These are phyloP conservation scores for Cydia fagiglandana DNA, from an alignment of 1,140 invertebrate genomes.

Conservation along the genomic window DNA sequence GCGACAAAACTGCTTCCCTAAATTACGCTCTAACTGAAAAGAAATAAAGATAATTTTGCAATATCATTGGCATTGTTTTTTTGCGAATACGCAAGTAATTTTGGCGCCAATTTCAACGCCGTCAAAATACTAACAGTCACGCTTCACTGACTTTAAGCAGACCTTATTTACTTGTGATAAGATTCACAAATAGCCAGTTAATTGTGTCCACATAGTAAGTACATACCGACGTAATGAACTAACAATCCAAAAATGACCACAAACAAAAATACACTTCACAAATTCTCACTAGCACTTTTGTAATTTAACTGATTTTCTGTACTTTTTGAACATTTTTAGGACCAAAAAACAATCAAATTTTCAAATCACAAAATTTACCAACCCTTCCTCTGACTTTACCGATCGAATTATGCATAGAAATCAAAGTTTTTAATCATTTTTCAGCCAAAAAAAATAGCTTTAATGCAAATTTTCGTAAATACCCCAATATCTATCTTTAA, in stretches of 20 bases:
- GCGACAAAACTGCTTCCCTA: background rate
- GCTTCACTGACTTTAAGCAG: background rate
- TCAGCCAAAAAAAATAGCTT: too few relatives aligned
- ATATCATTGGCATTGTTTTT: background rate
- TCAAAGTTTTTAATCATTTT: too few relatives aligned
- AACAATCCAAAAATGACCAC: conserved; percentile 29
- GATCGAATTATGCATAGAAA: too few relatives aligned
- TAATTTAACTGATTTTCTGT: too few relatives aligned
- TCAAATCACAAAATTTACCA: too few relatives aligned
- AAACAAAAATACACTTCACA: conserved; percentile 9
- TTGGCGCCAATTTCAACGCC: conserved; percentile 17
- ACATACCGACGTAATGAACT: background rate
- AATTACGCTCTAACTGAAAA: background rate
- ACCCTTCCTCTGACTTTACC: too few relatives aligned
- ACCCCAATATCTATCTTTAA: too few relatives aligned
- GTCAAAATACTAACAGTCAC: background rate
- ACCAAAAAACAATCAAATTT: too few relatives aligned
- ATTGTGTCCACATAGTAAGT: background rate
- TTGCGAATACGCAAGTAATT: conserved; percentile 17
- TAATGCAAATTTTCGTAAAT: too few relatives aligned
- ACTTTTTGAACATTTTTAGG: too few relatives aligned
- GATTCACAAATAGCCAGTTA: background rate
- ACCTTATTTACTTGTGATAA: background rate
- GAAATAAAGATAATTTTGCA: background rate
- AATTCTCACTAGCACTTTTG: background rate